Conservation (phyloP, 2,797 vertebrate species). For the Monodelphis domestica region DNA sequence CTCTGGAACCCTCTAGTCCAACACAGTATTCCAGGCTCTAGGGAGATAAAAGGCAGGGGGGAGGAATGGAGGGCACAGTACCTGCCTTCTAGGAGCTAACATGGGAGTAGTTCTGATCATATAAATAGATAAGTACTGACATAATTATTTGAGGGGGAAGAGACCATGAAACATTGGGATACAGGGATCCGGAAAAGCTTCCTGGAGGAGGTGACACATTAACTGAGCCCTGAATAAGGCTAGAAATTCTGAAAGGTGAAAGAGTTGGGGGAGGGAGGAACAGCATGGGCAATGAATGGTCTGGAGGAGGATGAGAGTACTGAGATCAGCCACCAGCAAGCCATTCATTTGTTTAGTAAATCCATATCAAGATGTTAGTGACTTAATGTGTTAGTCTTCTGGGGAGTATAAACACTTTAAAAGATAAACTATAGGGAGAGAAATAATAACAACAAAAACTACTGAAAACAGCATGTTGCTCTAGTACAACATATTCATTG, state of each 20-base stretch:
- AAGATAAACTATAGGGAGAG: background rate
- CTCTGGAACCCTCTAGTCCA: background rate
- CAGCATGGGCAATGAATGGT: background rate
- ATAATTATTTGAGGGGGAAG: background rate
- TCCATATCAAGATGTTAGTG: background rate
- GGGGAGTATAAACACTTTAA: background rate
- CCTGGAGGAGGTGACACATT: background rate
- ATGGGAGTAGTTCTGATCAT: background rate
- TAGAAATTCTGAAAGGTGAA: background rate
- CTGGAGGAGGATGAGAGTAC: background rate
- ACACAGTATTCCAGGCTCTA: background rate
- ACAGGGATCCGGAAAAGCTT: background rate
- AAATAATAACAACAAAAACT: background rate
- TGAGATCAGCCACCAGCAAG: background rate
- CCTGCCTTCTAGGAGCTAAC: background rate
- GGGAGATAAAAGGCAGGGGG: background rate
- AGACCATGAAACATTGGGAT: background rate
- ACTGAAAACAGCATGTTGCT: background rate
- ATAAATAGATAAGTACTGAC: background rate
- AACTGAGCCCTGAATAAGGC: background rate
- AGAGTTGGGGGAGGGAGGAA: background rate
- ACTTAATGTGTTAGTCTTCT: background rate
- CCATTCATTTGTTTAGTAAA: background rate
- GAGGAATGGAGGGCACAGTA: background rate
- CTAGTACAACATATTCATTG: background rate